Percentiles rank a stretch among this genome's conserved stretches.
phyloP scores from a whole-genome alignment of 2,113 vertebrate genomes.

The Malurus cyaneus region DNA sequence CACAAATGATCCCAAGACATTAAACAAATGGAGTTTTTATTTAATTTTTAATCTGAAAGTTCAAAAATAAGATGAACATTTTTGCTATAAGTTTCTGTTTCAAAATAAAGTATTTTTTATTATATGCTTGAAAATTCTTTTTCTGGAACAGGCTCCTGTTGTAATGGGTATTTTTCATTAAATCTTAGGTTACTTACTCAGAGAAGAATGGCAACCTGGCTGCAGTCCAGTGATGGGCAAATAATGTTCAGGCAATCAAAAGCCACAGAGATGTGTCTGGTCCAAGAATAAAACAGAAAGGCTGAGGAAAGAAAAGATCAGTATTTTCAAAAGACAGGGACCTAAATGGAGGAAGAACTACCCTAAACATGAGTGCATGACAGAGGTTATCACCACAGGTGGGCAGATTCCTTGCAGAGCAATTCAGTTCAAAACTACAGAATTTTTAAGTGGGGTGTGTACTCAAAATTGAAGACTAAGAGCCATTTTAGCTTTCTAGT shows the following conservation, averaged over 20 bases:
- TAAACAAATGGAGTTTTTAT: background rate
- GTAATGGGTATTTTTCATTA: background rate
- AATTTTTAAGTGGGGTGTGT: background rate
- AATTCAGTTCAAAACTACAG: background rate
- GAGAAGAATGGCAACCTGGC: background rate
- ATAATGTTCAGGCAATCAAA: background rate
- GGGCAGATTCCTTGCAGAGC: background rate
- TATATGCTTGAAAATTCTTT: background rate
- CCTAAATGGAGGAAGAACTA: background rate
- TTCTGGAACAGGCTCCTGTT: background rate
- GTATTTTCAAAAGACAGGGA: background rate
- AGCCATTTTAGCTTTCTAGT: background rate
- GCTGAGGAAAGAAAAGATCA: background rate
- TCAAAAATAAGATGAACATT: background rate
- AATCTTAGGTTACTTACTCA: background rate
- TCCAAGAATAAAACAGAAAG: background rate
- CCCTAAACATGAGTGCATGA: background rate
- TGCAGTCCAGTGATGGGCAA: background rate
- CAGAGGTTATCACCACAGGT: background rate
- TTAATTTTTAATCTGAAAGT: background rate
- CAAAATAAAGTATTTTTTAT: background rate
- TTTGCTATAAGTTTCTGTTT: background rate
- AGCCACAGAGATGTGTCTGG: background rate
- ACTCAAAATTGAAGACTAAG: background rate
- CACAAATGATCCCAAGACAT: background rate